Percentiles rank a stretch among this genome's conserved stretches.
These are phyloP conservation scores for Argyrosomus regius DNA, from an alignment of 2,797 vertebrate species.

Conservation along the genomic window DNA sequence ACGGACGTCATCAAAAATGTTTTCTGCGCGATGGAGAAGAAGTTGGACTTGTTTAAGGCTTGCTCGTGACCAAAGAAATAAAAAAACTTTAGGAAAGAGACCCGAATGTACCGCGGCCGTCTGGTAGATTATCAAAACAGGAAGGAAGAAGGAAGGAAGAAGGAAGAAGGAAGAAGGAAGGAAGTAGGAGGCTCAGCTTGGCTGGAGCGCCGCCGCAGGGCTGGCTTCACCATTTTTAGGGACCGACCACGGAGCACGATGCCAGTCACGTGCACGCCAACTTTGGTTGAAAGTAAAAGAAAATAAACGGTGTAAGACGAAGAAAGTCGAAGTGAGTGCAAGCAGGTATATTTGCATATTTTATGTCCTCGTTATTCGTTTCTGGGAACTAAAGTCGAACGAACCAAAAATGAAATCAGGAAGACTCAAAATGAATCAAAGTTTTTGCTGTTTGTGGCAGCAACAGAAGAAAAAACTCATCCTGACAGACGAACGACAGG, in stretches of 20 bases:
- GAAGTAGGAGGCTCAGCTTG: constrained; percentile 56
- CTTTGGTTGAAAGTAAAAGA: constrained; percentile 92
- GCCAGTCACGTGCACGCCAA: constrained; percentile 91
- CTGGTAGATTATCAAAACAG: constrained; percentile 84
- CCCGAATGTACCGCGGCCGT: constrained; percentile 49
- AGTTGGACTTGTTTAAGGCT: constrained; percentile 92
- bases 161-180: background rate
- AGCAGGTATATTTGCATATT: constrained; percentile 97
- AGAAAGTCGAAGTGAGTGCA: constrained; percentile 91
- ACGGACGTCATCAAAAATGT: constrained; percentile 85
- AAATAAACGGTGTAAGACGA: constrained; percentile 81
- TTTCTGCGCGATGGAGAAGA: constrained; percentile 90
- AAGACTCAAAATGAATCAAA: constrained; percentile 86
- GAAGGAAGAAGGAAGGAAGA: constrained; percentile 26
- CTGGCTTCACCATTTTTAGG: constrained; percentile 61
- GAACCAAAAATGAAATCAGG: constrained; percentile 79
- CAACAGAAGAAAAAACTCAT: constrained; percentile 91
- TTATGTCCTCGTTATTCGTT: constrained; percentile 83
- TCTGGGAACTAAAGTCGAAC: constrained; percentile 79
- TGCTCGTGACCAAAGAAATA: constrained; percentile 90
- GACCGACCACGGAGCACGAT: constrained; percentile 83
- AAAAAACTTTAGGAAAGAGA: constrained; percentile 79
- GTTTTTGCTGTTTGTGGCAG: constrained; percentile 83
- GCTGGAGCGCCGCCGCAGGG: constrained; percentile 44
- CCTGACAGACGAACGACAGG: constrained; percentile 78